phyloP scores from a whole-genome alignment of 2,888 invertebrate genomes.

The Cabera pusaria region DNA sequence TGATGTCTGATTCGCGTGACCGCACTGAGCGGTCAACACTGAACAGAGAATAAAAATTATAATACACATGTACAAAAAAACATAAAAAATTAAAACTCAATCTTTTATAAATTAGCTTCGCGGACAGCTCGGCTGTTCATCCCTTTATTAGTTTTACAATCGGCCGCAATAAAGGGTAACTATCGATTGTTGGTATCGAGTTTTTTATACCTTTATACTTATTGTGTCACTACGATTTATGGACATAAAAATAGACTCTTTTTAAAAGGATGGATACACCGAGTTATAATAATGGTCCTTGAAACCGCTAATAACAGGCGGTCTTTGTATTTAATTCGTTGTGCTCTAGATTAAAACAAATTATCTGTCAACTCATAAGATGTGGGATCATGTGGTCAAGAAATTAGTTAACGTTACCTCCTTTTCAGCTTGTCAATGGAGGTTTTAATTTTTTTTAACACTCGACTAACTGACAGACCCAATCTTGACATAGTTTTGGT shows the following conservation, averaged over 20 bases:
- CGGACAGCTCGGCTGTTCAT: constrained; percentile 76
- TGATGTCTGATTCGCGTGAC: too few species aligned
- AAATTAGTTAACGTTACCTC: too few species aligned
- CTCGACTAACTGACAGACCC: too few species aligned
- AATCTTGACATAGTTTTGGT: too few species aligned
- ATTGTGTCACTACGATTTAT: constrained; percentile 68
- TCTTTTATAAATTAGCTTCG: constrained; percentile 81
- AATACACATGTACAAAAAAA: constrained; percentile 36
- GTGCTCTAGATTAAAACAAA: constrained; percentile 25
- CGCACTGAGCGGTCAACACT: too few species aligned
- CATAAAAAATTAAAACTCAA: constrained; percentile 76
- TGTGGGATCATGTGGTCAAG: too few species aligned
- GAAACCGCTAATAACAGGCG: constrained; percentile 51
- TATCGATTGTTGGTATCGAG: constrained; percentile 62
- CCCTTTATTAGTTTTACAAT: constrained; percentile 78
- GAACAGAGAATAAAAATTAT: too few species aligned
- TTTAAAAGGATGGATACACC: constrained; percentile 49
- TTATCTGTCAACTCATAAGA: constrained; percentile 18
- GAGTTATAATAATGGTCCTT: constrained; percentile 54
- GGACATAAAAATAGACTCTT: too few species aligned
- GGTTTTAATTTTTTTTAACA: too few species aligned
- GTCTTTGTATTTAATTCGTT: constrained; percentile 18
- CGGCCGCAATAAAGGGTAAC: constrained; percentile 77
- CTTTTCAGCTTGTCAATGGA: too few species aligned
- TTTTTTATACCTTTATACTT: constrained; percentile 61